Evolutionary conservation across 2,113 vertebrate species (phyloP), one percentile per base, ranked within the genome.

Genomic region (Sardina pilchardus): DNA sequence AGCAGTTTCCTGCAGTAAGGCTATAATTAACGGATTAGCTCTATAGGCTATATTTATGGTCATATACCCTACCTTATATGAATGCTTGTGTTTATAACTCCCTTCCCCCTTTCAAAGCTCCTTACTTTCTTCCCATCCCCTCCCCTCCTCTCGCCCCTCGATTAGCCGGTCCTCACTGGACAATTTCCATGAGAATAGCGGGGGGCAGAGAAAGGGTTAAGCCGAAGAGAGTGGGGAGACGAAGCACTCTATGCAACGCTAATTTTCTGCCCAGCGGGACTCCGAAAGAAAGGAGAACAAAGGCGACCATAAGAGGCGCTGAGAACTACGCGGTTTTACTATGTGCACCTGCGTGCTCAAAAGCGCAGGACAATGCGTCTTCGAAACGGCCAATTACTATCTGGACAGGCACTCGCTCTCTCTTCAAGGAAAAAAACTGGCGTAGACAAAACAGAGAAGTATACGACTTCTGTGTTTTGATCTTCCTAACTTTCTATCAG

Each of bases 151-250:
- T 45, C 39, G 86, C 82, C 87, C 90, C 84, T 50, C 86, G 89
- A 89, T 90, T 89, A 90, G 88, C 87, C 89, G 82, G 87, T 81
- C 59, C 84, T 86, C 85, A 86, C 84, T 85, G 87, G 82, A 63
- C 67, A 36, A 92, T 91, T 90, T 89, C 85, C 90, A 91, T 91
- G 87, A 91, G 90, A 92, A 92, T 90, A 85, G 90, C 85, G 45
- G 39, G 30, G 84, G 85, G 87, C 86, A 85, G 87, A 85, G 85
- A 88, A 88, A 88, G 89, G 89, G 89, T 91, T 90, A 91, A 90
- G 82, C 87, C 87, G 83, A 82, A 82, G 88, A 88, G 88, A 88
- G 86, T 89, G 89, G 87, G 89, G 84, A 86, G 84, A 82, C 45
- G 81, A 82, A 81, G 85, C 84, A 84, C 87, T 85, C 87, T 89